phyloP scores from a whole-genome alignment of 2,797 vertebrate genomes.

The Merluccius polli region DNA sequence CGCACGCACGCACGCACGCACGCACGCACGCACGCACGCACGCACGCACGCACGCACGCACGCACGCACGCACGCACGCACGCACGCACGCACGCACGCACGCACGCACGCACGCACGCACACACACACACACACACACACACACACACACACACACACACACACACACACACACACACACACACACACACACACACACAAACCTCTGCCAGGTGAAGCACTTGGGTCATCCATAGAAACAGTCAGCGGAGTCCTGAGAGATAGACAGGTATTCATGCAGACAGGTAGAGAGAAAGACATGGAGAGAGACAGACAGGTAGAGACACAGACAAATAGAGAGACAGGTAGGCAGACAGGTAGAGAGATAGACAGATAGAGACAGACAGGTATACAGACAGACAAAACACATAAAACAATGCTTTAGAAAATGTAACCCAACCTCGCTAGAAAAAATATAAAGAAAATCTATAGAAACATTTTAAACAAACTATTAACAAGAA shows the following conservation, averaged over 20 bases:
- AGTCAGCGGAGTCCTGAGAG: not conserved
- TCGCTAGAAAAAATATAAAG: not conserved
- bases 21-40: no score
- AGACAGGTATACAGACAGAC: not conserved
- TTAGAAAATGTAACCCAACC: not conserved
- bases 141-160: conserved; percentile 3
- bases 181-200: conserved; percentile 2
- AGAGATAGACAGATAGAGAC: no score
- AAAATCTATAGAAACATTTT: not conserved
- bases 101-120: not conserved
- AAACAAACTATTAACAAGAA: not conserved
- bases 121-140: conserved; percentile 36
- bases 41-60: no score
- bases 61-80: no score
- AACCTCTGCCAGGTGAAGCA: not conserved
- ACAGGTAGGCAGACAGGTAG: not conserved
- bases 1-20: no score
- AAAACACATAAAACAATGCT: not conserved
- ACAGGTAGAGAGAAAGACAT: no score
- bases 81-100: no score
- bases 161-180: conserved; percentile 3
- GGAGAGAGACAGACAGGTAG: no score
- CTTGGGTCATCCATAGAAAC: not conserved
- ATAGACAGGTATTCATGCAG: no score
- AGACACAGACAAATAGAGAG: no score